A percentile compares a stretch with the other conserved stretches of the same genome.
Conservation (phyloP, 2,113 vertebrate species). For the Sturnira hondurensis region DNA sequence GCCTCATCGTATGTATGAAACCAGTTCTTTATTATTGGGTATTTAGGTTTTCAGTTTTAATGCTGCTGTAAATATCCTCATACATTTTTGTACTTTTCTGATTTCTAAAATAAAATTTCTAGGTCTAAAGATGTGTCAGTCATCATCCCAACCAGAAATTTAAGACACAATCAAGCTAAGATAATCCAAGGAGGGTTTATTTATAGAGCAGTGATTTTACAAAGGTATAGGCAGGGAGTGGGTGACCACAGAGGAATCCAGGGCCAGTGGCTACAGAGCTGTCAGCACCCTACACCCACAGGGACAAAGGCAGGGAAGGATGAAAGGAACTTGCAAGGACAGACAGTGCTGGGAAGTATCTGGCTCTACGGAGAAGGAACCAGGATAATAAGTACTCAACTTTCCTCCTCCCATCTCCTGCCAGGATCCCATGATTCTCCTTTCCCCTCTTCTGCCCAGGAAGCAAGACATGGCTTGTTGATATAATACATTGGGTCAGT, state of each 20-base stretch:
- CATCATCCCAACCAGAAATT: not conserved
- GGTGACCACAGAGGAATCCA: not conserved
- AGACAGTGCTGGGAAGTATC: not conserved
- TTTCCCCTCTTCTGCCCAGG: too few relatives aligned
- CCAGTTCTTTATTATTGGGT: not conserved
- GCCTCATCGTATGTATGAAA: not conserved
- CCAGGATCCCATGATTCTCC: not conserved
- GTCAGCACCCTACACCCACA: not conserved
- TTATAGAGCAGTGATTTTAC: not conserved
- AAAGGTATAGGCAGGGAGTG: not conserved
- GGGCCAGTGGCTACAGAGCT: not conserved
- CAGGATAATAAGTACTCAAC: not conserved
- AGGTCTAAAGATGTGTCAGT: not conserved
- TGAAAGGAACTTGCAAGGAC: not conserved
- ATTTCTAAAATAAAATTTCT: not conserved
- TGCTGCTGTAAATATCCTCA: not conserved
- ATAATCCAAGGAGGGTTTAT: not conserved
- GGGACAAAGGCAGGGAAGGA: not conserved
- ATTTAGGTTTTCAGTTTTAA: not conserved
- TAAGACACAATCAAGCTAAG: not conserved
- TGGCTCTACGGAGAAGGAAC: not conserved
- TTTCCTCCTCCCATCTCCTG: not conserved
- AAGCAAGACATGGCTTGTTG: not conserved
- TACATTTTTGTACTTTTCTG: not conserved
- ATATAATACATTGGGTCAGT: not conserved